Percentiles rank a stretch among this genome's conserved stretches.
Conservation (phyloP, 2,113 vertebrate genomes). For the Colinus virginianus region DNA sequence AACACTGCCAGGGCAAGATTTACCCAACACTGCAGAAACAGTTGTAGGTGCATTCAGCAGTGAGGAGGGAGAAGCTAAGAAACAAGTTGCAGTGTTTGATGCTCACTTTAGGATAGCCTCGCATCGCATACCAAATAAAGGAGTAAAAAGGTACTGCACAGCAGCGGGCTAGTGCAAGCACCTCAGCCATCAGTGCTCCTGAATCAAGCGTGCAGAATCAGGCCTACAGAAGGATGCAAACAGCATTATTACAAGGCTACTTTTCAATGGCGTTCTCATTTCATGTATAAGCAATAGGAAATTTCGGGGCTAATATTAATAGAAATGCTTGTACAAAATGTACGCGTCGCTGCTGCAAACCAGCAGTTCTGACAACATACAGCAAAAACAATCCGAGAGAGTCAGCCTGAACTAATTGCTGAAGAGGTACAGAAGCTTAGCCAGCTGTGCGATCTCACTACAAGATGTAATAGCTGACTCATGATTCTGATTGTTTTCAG, state of each 20-base stretch:
- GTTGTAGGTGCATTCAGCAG: neutral
- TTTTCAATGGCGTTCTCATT: neutral
- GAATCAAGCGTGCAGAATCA: neutral
- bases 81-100: neutral
- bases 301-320: neutral
- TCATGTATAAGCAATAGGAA: neutral
- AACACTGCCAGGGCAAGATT: neutral
- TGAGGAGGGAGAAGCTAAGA: neutral
- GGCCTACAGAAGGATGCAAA: neutral
- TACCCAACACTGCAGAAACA: neutral
- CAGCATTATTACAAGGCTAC: neutral
- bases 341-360: neutral
- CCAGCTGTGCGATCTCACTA: slow-evolving; percentile 49
- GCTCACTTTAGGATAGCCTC: neutral
- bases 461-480: slow-evolving; percentile 1
- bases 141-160: neutral
- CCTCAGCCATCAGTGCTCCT: neutral
- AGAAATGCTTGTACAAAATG: neutral
- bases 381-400: slow-evolving; percentile 10
- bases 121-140: neutral
- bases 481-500: slow-evolving; percentile 31
- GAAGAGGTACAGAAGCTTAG: neutral
- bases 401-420: slow-evolving; percentile 13
- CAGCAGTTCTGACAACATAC: neutral
- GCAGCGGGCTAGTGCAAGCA: rapidly evolving